These are phyloP conservation scores for Panopea generosa DNA, from an alignment of 2,888 invertebrate species.

Conservation along the genomic window DNA sequence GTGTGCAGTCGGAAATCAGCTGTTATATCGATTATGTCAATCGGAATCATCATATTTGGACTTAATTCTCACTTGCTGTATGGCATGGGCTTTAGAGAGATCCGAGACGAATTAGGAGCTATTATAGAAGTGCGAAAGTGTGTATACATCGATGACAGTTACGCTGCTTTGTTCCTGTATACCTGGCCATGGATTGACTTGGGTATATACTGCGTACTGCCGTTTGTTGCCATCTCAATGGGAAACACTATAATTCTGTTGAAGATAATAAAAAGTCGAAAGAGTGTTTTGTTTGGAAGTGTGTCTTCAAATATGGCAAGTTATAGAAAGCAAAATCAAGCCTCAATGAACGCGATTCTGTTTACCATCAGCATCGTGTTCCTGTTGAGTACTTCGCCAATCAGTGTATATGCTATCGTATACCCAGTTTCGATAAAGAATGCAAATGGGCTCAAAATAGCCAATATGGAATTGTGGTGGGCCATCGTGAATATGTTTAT, in stretches of 20 bases:
- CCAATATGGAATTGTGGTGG: conserved; percentile 62
- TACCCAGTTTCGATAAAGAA: conserved; percentile 55
- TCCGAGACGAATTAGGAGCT: not conserved
- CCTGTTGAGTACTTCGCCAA: conserved; percentile 71
- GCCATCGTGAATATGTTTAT: conserved; percentile 72
- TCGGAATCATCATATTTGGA: conserved; percentile 55
- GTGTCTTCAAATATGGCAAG: too few species aligned
- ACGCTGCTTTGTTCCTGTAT: conserved; percentile 52
- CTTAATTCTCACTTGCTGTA: conserved; percentile 72
- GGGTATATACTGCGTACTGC: conserved; percentile 72
- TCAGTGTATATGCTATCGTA: conserved; percentile 69
- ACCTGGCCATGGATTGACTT: conserved; percentile 80
- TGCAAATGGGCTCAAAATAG: conserved; percentile 8
- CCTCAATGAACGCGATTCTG: conserved; percentile 75
- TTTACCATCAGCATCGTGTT: conserved; percentile 72
- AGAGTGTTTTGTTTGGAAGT: conserved; percentile 25
- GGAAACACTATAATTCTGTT: conserved; percentile 74
- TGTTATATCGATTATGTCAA: conserved; percentile 37
- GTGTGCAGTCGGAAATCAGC: conserved; percentile 65
- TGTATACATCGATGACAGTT: conserved; percentile 33
- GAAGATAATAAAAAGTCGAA: conserved; percentile 63
- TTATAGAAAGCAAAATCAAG: conserved; percentile 43
- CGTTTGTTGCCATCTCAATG: conserved; percentile 70
- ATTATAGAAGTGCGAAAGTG: conserved; percentile 38
- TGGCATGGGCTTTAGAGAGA: conserved; percentile 52